Percentiles rank a stretch among this genome's conserved stretches.
Evolutionary conservation across 30 jellyfish, hydroid and myxozoan genomes (phyloP).

Genomic region (Cassiopea andromeda): DNA sequence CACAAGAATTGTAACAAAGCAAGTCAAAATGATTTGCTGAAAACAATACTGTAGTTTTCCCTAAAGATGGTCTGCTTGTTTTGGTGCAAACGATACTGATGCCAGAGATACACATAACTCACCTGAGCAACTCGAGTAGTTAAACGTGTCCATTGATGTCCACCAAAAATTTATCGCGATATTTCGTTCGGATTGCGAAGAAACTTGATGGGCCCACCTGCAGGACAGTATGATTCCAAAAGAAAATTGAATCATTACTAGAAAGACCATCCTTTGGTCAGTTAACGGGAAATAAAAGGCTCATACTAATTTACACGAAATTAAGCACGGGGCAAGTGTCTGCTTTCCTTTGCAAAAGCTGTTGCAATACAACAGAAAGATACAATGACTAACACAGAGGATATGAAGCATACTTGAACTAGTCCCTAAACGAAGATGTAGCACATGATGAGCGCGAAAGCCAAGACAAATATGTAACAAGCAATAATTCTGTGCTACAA

Average conservation of each 20-base stretch:
- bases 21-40: too few relatives aligned
- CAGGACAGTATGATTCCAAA: not conserved
- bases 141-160: slow-evolving; percentile 41
- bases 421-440: not conserved
- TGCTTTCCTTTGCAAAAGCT: too few relatives aligned
- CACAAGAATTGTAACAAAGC: too few relatives aligned
- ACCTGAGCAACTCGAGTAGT: slow-evolving; percentile 43
- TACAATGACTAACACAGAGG: not conserved
- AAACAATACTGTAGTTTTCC: too few relatives aligned
- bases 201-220: slow-evolving; percentile 84
- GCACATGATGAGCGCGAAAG: not conserved
- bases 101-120: not conserved
- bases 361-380: too few relatives aligned
- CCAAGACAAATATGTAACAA: not conserved
- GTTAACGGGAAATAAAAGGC: too few relatives aligned
- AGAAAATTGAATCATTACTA: not conserved
- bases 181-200: slow-evolving; percentile 34
- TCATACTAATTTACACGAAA: not conserved
- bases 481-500: not conserved
- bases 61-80: too few relatives aligned
- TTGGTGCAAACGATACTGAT: too few relatives aligned
- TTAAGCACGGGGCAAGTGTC: too few relatives aligned
- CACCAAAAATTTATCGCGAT: slow-evolving; percentile 81
- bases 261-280: too few relatives aligned
- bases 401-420: not conserved